phyloP scores from a whole-genome alignment of 2,113 vertebrate genomes.

The human (Homo sapiens) region DNA sequence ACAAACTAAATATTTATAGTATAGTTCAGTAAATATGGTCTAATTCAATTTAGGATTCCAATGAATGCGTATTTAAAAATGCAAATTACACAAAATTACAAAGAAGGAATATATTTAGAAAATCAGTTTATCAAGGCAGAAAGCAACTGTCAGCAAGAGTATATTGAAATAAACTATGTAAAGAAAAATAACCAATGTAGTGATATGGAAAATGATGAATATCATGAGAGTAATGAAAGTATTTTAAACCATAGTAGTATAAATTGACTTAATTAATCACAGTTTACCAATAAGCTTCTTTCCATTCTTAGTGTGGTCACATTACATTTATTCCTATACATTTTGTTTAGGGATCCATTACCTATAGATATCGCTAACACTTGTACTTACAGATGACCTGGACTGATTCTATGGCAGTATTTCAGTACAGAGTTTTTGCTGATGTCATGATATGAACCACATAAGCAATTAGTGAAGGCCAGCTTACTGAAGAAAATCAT shows the following conservation, averaged over 20 bases:
- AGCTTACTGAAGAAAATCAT: background rate
- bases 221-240: background rate
- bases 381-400: conserved; percentile 32
- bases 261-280: background rate
- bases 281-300: background rate
- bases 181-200: background rate
- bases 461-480: conserved; percentile 53
- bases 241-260: background rate
- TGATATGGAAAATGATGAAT: background rate
- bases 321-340: conserved; percentile 6
- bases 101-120: background rate
- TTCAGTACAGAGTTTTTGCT: conserved; percentile 62
- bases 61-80: background rate
- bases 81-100: background rate
- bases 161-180: background rate
- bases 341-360: background rate
- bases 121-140: background rate
- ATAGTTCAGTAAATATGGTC: background rate
- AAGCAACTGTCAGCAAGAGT: background rate
- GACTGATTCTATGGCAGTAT: background rate
- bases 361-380: background rate
- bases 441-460: background rate
- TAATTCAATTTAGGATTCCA: background rate
- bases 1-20: background rate
- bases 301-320: background rate